A percentile compares a stretch with the other conserved stretches of the same genome.
Evolutionary conservation across 2,888 invertebrate genomes (phyloP).

Genomic region (Bombylius discolor): DNA sequence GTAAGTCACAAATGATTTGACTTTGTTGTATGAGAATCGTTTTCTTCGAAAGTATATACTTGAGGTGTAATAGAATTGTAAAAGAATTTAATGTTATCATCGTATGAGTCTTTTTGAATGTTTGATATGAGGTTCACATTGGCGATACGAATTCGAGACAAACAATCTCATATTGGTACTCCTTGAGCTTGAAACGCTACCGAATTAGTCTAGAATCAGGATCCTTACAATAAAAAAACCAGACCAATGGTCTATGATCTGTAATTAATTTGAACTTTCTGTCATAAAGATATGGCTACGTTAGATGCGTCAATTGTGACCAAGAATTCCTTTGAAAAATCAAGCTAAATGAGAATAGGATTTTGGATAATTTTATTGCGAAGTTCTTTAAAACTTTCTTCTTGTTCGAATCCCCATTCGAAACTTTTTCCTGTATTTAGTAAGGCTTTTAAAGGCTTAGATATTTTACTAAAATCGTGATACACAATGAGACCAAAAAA

Average conservation of each 20-base stretch:
- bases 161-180: slow-evolving; percentile 20
- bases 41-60: no score
- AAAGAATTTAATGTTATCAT: no score
- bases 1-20: no score
- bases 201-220: slow-evolving; percentile 16
- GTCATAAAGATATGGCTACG: slow-evolving; percentile 18
- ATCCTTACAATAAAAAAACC: slow-evolving; percentile 16
- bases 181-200: slow-evolving; percentile 20
- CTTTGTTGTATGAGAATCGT: no score
- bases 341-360: neutral
- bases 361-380: neutral
- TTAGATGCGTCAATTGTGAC: neutral
- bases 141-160: slow-evolving; percentile 11
- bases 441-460: neutral
- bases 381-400: neutral
- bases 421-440: neutral
- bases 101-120: no score
- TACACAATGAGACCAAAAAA: slow-evolving; percentile 16
- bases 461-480: slow-evolving; percentile 9
- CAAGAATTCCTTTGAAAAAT: neutral
- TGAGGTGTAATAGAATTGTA: no score
- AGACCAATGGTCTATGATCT: slow-evolving; percentile 20
- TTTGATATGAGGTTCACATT: no score
- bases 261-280: slow-evolving; percentile 19
- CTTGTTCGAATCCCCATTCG: no score